These are phyloP conservation scores for Paedocypris sp. DNA, from an alignment of 2,113 vertebrate genomes.

Conservation along the genomic window DNA sequence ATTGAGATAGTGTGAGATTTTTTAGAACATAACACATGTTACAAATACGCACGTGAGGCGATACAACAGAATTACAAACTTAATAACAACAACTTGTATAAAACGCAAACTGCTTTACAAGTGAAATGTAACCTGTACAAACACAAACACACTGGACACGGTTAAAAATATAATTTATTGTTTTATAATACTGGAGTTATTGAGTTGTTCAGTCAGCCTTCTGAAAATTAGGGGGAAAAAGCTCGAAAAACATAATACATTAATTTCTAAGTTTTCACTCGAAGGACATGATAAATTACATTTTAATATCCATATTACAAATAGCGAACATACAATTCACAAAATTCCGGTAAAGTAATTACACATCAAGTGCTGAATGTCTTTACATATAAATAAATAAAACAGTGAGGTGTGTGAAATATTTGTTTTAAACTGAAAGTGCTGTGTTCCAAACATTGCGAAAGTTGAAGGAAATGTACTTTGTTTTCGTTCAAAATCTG, in stretches of 20 bases:
- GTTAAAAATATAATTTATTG: constrained; percentile 17
- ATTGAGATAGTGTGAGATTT: too few species aligned
- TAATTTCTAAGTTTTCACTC: background rate
- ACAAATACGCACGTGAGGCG: too few species aligned
- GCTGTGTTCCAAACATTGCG: too few species aligned
- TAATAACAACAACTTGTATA: too few species aligned
- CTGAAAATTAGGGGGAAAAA: too few species aligned
- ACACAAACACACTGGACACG: constrained; percentile 21
- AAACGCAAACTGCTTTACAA: background rate
- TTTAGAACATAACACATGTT: too few species aligned
- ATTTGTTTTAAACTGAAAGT: too few species aligned
- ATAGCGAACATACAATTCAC: background rate
- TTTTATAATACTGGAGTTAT: constrained; percentile 29
- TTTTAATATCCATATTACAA: background rate
- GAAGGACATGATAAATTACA: background rate
- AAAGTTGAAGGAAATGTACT: too few species aligned
- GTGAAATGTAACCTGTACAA: constrained; percentile 4
- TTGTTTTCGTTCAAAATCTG: too few species aligned
- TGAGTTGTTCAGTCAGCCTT: background rate
- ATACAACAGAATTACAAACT: too few species aligned
- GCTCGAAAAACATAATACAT: too few species aligned
- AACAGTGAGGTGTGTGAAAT: too few species aligned
- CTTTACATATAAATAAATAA: background rate
- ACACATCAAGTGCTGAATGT: background rate
- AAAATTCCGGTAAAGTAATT: background rate